These are phyloP conservation scores for Pseudopodoces humilis DNA, from an alignment of 2,113 vertebrate species.

Conservation along the genomic window DNA sequence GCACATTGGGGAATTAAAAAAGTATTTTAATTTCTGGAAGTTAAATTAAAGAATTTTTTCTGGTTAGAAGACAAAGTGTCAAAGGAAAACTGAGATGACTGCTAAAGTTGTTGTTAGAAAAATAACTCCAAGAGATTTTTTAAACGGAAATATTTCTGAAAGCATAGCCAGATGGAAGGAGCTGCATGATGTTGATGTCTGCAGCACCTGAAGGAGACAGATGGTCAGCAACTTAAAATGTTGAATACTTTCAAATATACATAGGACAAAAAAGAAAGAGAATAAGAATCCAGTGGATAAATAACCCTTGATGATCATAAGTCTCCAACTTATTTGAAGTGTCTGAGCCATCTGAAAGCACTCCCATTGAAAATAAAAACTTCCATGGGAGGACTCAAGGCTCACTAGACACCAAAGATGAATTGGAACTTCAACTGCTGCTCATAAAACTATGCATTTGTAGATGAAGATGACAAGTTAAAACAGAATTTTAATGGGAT, in stretches of 20 bases:
- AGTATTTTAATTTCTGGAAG: background rate
- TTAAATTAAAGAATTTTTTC: background rate
- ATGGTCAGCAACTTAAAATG: conserved; percentile 10
- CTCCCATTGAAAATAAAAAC: background rate
- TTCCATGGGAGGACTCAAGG: background rate
- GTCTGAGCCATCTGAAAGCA: conserved; percentile 1
- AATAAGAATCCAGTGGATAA: background rate
- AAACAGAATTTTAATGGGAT: conserved; percentile 9
- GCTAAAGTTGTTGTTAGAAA: background rate
- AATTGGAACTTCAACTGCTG: background rate
- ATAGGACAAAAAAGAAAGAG: background rate
- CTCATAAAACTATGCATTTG: background rate
- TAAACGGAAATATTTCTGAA: background rate
- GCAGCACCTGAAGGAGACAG: conserved; percentile 8
- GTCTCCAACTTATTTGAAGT: background rate
- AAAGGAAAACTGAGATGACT: background rate
- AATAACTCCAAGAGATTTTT: background rate
- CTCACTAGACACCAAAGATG: background rate
- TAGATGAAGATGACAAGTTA: background rate
- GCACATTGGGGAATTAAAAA: background rate
- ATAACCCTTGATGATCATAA: background rate
- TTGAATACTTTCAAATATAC: background rate
- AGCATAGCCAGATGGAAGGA: background rate
- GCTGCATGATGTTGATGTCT: background rate
- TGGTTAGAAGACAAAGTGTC: background rate